These are phyloP conservation scores for Paracanthobrama guichenoti DNA, from an alignment of 2,113 vertebrate species.

Conservation along the genomic window DNA sequence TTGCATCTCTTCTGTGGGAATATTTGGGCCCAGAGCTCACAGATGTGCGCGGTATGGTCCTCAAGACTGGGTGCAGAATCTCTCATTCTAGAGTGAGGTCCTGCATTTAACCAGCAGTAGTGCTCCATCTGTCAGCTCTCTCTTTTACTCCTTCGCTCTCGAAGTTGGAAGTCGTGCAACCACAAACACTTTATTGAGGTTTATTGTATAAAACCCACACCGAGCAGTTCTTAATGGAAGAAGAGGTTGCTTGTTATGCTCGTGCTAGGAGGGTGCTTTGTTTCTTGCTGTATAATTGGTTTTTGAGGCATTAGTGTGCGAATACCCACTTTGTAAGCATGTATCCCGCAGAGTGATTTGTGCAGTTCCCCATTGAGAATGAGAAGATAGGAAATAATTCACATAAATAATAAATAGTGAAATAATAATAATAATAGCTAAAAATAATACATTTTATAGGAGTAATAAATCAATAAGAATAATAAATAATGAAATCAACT, in stretches of 20 bases:
- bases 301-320: neutral
- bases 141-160: neutral
- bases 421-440: no score
- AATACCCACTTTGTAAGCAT: neutral
- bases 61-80: conserved; percentile 60
- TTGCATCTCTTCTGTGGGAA: conserved; percentile 48
- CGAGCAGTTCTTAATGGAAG: neutral
- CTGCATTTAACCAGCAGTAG: conserved; percentile 19
- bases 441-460: no score
- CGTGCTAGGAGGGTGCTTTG: neutral
- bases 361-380: neutral
- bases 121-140: neutral
- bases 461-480: neutral
- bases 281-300: neutral
- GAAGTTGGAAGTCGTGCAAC: neutral
- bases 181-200: neutral
- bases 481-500: neutral
- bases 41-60: conserved; percentile 52
- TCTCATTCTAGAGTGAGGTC: conserved; percentile 52
- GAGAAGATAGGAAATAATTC: neutral
- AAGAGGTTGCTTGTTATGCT: neutral
- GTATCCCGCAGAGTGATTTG: neutral
- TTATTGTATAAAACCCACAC: neutral
- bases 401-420: neutral
- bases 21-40: conserved; percentile 40